Base-by-base conservation (phyloP, 1,140 invertebrate genomes). In the Drosophila bocki region DNA sequence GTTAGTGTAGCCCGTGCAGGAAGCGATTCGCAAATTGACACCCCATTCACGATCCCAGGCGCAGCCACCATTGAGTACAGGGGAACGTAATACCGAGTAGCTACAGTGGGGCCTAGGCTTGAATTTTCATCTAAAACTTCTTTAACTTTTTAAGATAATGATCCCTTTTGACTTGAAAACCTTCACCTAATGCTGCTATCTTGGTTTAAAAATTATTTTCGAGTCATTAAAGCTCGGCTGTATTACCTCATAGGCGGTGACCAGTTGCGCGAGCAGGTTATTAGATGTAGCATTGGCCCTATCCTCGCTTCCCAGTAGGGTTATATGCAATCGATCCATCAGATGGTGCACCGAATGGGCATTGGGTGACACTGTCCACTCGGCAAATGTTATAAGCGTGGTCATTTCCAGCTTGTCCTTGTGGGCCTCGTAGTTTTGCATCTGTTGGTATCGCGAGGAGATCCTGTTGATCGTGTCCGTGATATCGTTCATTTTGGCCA, bases 361-460 rank as follows among this genome's bases (percentile, higher is more conserved):
- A 68, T 94, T 94, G 45, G 95, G 95, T 0, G 95, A 95, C 1
- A 96, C 94, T 7, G 95, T 95, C 84, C 93, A 94, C 44, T 93
- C 93, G 0, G 96, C 96, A 75, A 97, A 97, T 75, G 95, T 94
- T 77, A 95, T 92, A 32, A 97, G 78, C 0, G 96, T 97, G 45
- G 93, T 93, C 39, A 91, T 91, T 83, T 97, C 96, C 39, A 95
- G 93, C 35, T 94, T 92, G 41, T 93, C 93, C 54, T 94, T 92
- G 13, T 93, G 44, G 0, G 82, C 59, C 39, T 94, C 92, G 80
- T 96, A 96, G 26, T 93, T 91, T 7, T 93, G 56, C 93, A 96
- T 95, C 69, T 93, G 91, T 0, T 93, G 77, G 60, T 95, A 94
- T 1, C 94, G 93, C 3, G 93, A 93, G 0, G 94, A 92, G 15